phyloP scores from a whole-genome alignment of 2,797 vertebrate genomes.

The Leucoraja ocellata region DNA sequence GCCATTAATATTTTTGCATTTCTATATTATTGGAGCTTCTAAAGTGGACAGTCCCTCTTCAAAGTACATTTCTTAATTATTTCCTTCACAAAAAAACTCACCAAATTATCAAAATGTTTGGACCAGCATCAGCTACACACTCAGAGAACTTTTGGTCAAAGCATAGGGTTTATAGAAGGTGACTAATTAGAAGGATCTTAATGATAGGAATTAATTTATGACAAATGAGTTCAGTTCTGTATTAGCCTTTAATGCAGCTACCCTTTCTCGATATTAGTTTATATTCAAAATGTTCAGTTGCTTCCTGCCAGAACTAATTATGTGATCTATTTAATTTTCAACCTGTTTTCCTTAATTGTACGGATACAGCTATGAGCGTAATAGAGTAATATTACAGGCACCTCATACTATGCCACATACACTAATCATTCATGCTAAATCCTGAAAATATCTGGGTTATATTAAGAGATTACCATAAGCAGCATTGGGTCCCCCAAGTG shows the following conservation, averaged over 20 bases:
- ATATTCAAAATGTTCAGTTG: conserved; percentile 28
- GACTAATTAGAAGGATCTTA: conserved; percentile 38
- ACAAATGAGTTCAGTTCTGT: conserved; percentile 37
- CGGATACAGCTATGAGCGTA: conserved; percentile 4
- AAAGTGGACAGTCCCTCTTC: neutral
- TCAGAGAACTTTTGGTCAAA: conserved; percentile 7
- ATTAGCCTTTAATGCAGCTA: conserved; percentile 12
- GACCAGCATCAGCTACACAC: neutral
- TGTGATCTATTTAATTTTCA: conserved; percentile 30
- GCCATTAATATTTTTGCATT: conserved; percentile 21
- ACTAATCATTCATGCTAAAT: conserved; percentile 21
- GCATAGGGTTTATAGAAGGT: conserved; percentile 31
- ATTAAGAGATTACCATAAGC: conserved; percentile 12
- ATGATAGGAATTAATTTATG: conserved; percentile 36
- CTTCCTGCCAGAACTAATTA: conserved; percentile 38
- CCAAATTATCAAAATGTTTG: neutral
- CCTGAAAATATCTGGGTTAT: conserved; percentile 20
- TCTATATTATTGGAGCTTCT: conserved; percentile 1
- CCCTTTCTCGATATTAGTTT: conserved; percentile 26
- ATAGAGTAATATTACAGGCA: conserved; percentile 15
- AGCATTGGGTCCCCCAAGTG: neutral
- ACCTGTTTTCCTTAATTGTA: conserved; percentile 37
- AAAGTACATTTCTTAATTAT: conserved; percentile 6
- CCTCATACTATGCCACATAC: neutral
- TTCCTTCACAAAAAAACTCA: conserved; percentile 6